These are phyloP conservation scores for Drosophila kokeensis DNA, from an alignment of 2,888 invertebrate genomes.

Conservation along the genomic window DNA sequence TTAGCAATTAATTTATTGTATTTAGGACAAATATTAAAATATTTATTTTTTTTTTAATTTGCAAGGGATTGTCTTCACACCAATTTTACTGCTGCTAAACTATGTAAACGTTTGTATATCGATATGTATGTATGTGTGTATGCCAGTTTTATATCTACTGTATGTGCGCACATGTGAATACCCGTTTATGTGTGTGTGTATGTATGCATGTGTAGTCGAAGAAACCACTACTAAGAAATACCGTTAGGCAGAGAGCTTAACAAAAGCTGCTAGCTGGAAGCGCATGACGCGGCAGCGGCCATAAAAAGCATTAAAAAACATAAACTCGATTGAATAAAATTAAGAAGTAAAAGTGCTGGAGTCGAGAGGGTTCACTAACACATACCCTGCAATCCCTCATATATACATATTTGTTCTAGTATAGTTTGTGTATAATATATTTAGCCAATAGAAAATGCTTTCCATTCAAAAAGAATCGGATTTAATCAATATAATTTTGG, in stretches of 20 bases:
- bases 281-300: slow-evolving; percentile 44
- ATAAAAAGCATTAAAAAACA: slow-evolving; percentile 52
- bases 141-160: not conserved
- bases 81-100: not conserved
- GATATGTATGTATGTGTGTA: not conserved
- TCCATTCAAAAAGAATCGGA: not conserved
- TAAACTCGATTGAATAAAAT: slow-evolving; percentile 66
- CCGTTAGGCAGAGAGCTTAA: slow-evolving; percentile 37
- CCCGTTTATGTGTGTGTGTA: not conserved
- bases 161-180: not conserved
- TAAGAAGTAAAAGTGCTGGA: slow-evolving; percentile 25
- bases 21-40: not conserved
- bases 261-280: slow-evolving; percentile 41
- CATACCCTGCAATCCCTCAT: slow-evolving; percentile 5
- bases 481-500: not conserved
- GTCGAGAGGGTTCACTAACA: not conserved
- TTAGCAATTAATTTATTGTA: not conserved
- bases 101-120: not conserved
- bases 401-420: not conserved
- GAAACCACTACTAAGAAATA: slow-evolving; percentile 18
- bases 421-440: not conserved
- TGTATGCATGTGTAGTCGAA: slow-evolving; percentile 5
- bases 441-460: not conserved
- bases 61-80: not conserved
- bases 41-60: not conserved